Conservation (phyloP, 2,888 invertebrate species). For the Pseudanteris insignis region DNA sequence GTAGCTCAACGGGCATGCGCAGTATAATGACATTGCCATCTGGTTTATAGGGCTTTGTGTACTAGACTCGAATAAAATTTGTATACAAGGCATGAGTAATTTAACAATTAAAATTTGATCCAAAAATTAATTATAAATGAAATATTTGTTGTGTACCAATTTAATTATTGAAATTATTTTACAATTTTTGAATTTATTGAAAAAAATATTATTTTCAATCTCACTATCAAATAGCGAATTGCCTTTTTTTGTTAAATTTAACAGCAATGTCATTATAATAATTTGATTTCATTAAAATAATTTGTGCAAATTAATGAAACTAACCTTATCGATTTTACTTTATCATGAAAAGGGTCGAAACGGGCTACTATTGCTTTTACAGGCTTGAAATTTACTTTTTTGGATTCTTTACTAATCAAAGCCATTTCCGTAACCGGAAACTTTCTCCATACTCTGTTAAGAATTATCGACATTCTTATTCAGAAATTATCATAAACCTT, state of each 20-base stretch:
- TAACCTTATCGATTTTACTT: conserved; percentile 74
- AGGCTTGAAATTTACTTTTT: conserved; percentile 78
- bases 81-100: too few relatives aligned
- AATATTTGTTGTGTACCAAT: too few relatives aligned
- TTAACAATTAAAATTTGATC: too few relatives aligned
- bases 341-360: conserved; percentile 86
- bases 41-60: conserved; percentile 28
- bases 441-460: conserved; percentile 74
- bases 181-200: too few relatives aligned
- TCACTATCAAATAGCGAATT: not conserved
- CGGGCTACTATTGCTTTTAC: conserved; percentile 80
- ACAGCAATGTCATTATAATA: too few relatives aligned
- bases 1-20: conserved; percentile 24
- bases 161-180: too few relatives aligned
- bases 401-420: conserved; percentile 60
- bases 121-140: too few relatives aligned
- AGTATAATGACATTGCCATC: conserved; percentile 31
- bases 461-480: conserved; percentile 77
- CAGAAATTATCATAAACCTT: not conserved
- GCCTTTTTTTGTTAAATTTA: too few relatives aligned
- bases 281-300: too few relatives aligned
- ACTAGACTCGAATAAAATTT: conserved; percentile 4
- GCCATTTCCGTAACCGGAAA: conserved; percentile 67
- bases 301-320: too few relatives aligned
- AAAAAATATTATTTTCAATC: too few relatives aligned